These are phyloP conservation scores for Laticauda colubrina DNA, from an alignment of 2,113 vertebrate species.

Conservation along the genomic window DNA sequence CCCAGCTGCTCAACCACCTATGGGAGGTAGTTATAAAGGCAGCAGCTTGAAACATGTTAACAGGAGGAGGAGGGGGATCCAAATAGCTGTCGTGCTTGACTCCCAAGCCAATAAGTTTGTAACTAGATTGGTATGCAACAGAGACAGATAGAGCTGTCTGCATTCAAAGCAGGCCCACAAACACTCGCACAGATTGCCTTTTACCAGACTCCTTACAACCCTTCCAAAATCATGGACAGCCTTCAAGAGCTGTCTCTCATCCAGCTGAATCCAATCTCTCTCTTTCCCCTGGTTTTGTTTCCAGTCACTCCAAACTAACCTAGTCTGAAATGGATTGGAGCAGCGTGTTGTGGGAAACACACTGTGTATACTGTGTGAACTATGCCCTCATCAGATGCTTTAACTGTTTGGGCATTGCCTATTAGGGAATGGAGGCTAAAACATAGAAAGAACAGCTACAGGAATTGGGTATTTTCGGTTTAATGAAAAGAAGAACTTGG, in stretches of 20 bases:
- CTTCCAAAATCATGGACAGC: constrained; percentile 55
- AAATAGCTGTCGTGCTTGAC: constrained; percentile 64
- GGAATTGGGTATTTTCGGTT: not conserved
- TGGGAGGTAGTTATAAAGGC: constrained; percentile 71
- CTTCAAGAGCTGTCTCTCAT: constrained; percentile 30
- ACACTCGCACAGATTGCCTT: constrained; percentile 39
- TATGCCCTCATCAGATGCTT: not conserved
- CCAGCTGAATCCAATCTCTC: not conserved
- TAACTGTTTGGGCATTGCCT: not conserved
- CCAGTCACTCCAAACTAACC: not conserved
- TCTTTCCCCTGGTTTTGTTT: not conserved
- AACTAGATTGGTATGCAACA: constrained; percentile 69
- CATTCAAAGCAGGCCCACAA: constrained; percentile 55
- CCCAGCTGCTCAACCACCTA: constrained; percentile 67
- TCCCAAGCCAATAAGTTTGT: constrained; percentile 61
- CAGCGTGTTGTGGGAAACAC: not conserved
- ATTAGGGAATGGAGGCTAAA: not conserved
- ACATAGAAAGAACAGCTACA: not conserved
- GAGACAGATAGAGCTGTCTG: constrained; percentile 63
- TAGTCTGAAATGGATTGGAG: not conserved
- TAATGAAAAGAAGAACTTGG: not conserved
- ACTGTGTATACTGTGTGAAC: not conserved
- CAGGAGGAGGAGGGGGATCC: constrained; percentile 59
- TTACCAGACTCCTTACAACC: constrained; percentile 57
- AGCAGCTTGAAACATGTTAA: constrained; percentile 71